These are phyloP conservation scores for Antennarius maculatus DNA, from an alignment of 2,797 vertebrate species.

Conservation along the genomic window DNA sequence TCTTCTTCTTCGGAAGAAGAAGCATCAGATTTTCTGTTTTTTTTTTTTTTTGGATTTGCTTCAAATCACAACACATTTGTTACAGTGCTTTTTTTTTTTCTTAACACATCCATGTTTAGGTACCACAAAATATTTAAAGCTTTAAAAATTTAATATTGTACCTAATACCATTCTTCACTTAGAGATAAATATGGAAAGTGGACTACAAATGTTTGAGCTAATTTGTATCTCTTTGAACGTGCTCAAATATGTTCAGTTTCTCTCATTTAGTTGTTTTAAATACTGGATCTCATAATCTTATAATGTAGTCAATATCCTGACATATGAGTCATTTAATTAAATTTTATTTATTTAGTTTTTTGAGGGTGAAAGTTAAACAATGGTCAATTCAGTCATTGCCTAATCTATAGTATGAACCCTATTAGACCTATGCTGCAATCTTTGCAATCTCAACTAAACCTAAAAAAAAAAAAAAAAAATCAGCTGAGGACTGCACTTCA, in stretches of 20 bases:
- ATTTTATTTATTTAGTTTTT: conserved; percentile 1
- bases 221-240: conserved; percentile 41
- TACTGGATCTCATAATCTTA: conserved; percentile 10
- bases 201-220: conserved; percentile 41
- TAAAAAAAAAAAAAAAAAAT: conserved; percentile 39
- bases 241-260: conserved; percentile 38
- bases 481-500: conserved; percentile 62
- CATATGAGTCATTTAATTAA: conserved; percentile 9
- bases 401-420: conserved; percentile 7
- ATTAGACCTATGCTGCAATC: conserved; percentile 30
- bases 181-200: conserved; percentile 48
- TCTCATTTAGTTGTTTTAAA: conserved; percentile 38
- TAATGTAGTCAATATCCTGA: conserved; percentile 9
- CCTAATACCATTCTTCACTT: conserved; percentile 28
- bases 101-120: conserved; percentile 4
- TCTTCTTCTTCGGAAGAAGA: background rate
- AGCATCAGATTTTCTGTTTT: conserved; percentile 7
- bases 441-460: conserved; percentile 65
- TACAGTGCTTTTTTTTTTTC: background rate
- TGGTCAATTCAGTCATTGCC: conserved; percentile 18
- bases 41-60: conserved; percentile 7
- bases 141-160: conserved; percentile 15
- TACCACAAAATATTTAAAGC: too few relatives aligned
- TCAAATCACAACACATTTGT: conserved; percentile 26
- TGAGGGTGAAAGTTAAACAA: conserved; percentile 28